Evolutionary conservation across 2,113 vertebrate species (phyloP), one percentile per base, ranked within the genome.

Genomic region (Ornithorhynchus anatinus): DNA sequence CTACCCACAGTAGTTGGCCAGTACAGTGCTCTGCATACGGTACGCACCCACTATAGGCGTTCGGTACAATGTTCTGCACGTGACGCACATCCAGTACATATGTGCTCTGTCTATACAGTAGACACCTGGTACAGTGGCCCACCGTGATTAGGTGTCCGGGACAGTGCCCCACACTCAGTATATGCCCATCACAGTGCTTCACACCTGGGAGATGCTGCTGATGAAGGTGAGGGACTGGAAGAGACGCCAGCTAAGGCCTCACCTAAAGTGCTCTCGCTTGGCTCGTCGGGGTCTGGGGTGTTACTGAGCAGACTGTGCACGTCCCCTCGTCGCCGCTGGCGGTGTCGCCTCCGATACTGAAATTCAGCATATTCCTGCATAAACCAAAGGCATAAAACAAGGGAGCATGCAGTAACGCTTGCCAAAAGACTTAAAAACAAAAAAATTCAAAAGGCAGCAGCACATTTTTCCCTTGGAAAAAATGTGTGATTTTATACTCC

Each of bases 331-430:
- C 96, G 92, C 17, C 95, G 94, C 70, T 97, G 96, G 45, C 97
- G 88, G 70, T 97, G 96, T 81, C 97, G 94, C 84, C 97, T 94
- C 84, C 97, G 93, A 90, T 97, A 98, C 95, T 99, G 97, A 93
- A 99, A 98, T 94, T 99, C 97, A 87, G 97, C 96, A 88, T 99
- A 99, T 90, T 97, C 97, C 97, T 99, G 90, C 75, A 92, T 89
- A 90, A 89, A 95, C 84, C 92, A 89, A 88, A 94, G 81, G 92
- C 84, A 91, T 86, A 93, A 92, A 79, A 93, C 88, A 90, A 84
- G 83, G 90, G 85, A 88, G 91, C 90, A 94, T 91, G 92, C 91
- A 92, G 68, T 38, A 81, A 83, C 87, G 84, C 80, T 84, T 89
- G 69, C 85, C 78, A 66, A 81, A 75, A 68, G 14, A 50, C 22